phyloP scores from a whole-genome alignment of 2,797 vertebrate species.

The Echiichthys vipera region DNA sequence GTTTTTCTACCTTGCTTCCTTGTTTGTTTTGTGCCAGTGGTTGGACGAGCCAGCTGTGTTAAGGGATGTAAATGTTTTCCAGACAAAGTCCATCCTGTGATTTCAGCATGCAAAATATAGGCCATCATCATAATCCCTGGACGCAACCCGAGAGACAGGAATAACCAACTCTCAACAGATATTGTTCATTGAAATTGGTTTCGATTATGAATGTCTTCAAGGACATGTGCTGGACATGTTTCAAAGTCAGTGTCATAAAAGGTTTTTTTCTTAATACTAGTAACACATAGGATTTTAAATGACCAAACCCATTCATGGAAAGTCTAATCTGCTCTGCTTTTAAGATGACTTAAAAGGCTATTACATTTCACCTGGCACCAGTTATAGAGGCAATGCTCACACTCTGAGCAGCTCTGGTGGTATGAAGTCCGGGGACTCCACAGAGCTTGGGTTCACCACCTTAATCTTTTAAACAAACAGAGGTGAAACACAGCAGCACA shows the following conservation, averaged over 20 bases:
- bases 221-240: neutral
- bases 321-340: slow-evolving; percentile 9
- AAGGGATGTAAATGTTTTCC: slow-evolving; percentile 85
- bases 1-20: slow-evolving; percentile 75
- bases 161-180: slow-evolving; percentile 42
- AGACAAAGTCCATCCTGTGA: slow-evolving; percentile 74
- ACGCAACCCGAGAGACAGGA: slow-evolving; percentile 55
- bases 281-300: neutral
- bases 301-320: neutral
- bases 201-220: slow-evolving; percentile 1
- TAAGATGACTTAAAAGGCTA: neutral
- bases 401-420: slow-evolving; percentile 35
- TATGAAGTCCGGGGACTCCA: slow-evolving; percentile 47
- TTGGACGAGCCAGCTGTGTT: slow-evolving; percentile 83
- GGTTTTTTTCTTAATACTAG: neutral
- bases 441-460: slow-evolving; percentile 55
- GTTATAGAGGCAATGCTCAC: slow-evolving; percentile 14
- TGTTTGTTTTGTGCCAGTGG: slow-evolving; percentile 81
- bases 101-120: slow-evolving; percentile 84
- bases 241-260: neutral
- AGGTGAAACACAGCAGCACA: slow-evolving; percentile 52
- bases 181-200: slow-evolving; percentile 5
- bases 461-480: slow-evolving; percentile 80
- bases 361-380: slow-evolving; percentile 14
- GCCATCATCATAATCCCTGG: slow-evolving; percentile 62